Percentiles rank a stretch among this genome's conserved stretches.
Evolutionary conservation across 2,113 vertebrate species (phyloP).

Genomic region (Peromyscus polionotus): DNA sequence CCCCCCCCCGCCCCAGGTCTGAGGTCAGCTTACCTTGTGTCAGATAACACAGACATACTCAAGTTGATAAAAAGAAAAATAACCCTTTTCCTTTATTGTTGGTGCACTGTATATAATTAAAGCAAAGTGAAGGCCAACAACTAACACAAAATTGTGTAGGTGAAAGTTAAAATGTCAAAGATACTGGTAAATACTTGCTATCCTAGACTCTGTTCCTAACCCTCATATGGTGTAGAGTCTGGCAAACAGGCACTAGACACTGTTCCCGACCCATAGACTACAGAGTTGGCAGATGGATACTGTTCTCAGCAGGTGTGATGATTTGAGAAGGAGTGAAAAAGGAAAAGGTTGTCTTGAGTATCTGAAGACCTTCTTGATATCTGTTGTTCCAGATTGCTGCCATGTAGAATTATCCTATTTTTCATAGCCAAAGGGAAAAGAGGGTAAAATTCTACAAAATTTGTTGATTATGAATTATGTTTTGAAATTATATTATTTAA

Average conservation of each 20-base stretch:
- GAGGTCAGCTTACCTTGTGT: background rate
- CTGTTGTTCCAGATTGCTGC: background rate
- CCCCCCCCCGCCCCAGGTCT: background rate
- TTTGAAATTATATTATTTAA: conserved; percentile 5
- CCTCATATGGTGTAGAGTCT: conserved; percentile 33
- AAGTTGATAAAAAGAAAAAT: conserved; percentile 24
- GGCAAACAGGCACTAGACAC: background rate
- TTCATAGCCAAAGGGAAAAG: conserved; percentile 18
- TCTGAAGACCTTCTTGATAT: background rate
- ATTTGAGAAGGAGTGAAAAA: background rate
- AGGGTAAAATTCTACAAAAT: background rate
- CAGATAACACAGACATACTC: background rate
- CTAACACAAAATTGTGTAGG: background rate
- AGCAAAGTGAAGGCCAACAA: conserved; percentile 8
- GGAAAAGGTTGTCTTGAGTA: background rate
- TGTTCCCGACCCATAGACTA: background rate
- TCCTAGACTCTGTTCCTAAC: conserved; percentile 13
- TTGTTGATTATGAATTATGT: conserved; percentile 22
- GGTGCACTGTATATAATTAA: background rate
- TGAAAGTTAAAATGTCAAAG: conserved; percentile 36
- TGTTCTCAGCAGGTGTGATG: background rate
- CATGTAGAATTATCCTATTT: background rate
- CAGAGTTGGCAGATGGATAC: background rate
- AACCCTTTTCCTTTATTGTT: background rate
- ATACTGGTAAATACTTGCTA: background rate